Percentiles rank a stretch among this genome's conserved stretches.
Conservation (phyloP, 2,888 invertebrate species). For the Campaea margaritaria region DNA sequence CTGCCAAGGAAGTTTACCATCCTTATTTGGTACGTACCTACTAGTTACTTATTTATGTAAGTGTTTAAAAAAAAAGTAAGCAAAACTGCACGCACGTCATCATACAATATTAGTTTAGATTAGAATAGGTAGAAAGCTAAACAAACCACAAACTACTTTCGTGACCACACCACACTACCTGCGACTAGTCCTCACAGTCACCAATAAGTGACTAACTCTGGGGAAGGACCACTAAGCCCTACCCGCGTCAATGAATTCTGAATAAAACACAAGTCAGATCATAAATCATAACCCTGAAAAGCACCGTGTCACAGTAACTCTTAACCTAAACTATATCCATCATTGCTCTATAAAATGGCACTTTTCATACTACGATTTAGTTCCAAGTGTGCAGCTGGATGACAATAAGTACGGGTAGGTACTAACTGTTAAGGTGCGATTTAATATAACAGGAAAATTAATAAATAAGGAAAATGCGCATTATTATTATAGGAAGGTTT, state of each 20-base stretch:
- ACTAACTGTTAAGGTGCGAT: conserved; percentile 12
- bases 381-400: background rate
- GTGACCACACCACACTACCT: conserved; percentile 10
- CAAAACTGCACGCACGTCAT: too few relatives aligned
- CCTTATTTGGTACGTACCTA: too few relatives aligned
- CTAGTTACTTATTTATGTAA: too few relatives aligned
- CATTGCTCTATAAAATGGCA: background rate
- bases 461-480: conserved; percentile 9
- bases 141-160: conserved; percentile 6
- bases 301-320: conserved; percentile 6
- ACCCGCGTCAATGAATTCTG: conserved; percentile 39
- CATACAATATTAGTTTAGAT: background rate
- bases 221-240: conserved; percentile 37
- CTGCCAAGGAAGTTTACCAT: too few relatives aligned
- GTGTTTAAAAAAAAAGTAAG: too few relatives aligned
- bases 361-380: conserved; percentile 1
- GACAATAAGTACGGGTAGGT: background rate
- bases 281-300: background rate
- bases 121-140: background rate
- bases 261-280: conserved; percentile 19
- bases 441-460: conserved; percentile 12
- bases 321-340: background rate
- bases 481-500: conserved; percentile 1
- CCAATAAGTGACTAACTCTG: conserved; percentile 28
- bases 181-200: conserved; percentile 24